These are phyloP conservation scores for Glaucidium brasilianum DNA, from an alignment of 2,113 vertebrate genomes.

Conservation along the genomic window DNA sequence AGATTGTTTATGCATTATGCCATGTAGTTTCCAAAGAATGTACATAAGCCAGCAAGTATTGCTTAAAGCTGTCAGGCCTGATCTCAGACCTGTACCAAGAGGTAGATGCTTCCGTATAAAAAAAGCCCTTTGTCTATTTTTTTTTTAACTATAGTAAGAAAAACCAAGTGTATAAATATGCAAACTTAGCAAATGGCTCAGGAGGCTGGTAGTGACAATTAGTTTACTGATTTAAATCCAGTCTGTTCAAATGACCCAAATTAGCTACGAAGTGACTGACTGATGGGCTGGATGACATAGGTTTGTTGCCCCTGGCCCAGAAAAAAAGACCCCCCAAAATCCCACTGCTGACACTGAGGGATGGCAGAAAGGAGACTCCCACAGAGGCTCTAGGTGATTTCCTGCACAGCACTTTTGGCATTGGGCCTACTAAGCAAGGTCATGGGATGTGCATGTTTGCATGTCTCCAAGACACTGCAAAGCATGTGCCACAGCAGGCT, in stretches of 20 bases:
- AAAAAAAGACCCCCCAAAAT: background rate
- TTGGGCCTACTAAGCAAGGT: background rate
- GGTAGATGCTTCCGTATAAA: background rate
- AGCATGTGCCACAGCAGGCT: background rate
- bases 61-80: background rate
- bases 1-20: accelerated
- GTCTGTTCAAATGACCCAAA: background rate
- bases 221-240: background rate
- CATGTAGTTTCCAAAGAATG: accelerated
- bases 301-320: background rate
- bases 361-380: background rate
- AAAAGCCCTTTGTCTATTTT: background rate
- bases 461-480: background rate
- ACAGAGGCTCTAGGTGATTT: background rate
- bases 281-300: background rate
- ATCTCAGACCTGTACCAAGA: background rate
- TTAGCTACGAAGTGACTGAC: background rate
- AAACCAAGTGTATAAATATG: background rate
- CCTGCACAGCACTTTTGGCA: background rate
- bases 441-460: background rate
- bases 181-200: background rate
- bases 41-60: background rate
- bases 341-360: accelerated
- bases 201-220: background rate
- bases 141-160: background rate